Percentiles rank a stretch among this genome's conserved stretches.
Conservation (phyloP, 2,888 invertebrate genomes). For the Cheilosia scutellata region DNA sequence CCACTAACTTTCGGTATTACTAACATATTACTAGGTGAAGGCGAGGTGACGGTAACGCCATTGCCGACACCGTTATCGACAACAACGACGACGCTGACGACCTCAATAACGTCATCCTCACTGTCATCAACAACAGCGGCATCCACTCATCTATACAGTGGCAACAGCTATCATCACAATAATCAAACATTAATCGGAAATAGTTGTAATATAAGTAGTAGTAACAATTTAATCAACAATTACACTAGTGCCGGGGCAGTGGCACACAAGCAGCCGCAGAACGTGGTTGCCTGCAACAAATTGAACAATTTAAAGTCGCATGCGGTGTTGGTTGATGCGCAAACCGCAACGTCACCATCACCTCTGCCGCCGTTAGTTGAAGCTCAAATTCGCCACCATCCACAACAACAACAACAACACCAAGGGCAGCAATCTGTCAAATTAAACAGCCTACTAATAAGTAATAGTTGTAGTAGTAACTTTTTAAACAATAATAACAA, state of each 20-base stretch:
- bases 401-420: constrained; percentile 52
- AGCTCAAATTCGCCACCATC: constrained; percentile 44
- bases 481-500: constrained; percentile 77
- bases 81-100: constrained; percentile 50
- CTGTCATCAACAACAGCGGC: constrained; percentile 77
- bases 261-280: constrained; percentile 56
- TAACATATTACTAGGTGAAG: constrained; percentile 65
- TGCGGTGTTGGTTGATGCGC: constrained; percentile 80
- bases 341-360: constrained; percentile 81
- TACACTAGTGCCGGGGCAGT: constrained; percentile 47
- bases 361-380: constrained; percentile 76
- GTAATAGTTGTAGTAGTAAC: constrained; percentile 77
- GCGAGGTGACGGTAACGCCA: constrained; percentile 54
- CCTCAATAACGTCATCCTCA: constrained; percentile 73
- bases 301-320: constrained; percentile 70
- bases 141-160: constrained; percentile 67
- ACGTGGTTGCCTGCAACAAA: constrained; percentile 66
- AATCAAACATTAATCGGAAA: constrained; percentile 69
- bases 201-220: constrained; percentile 66
- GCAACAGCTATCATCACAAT: constrained; percentile 56
- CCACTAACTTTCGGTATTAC: constrained; percentile 16
- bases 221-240: constrained; percentile 67
- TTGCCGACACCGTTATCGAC: constrained; percentile 51
- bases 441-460: constrained; percentile 74
- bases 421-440: constrained; percentile 56